Base-by-base conservation (phyloP, 2,797 vertebrate species). In the Pygocentrus nattereri region DNA sequence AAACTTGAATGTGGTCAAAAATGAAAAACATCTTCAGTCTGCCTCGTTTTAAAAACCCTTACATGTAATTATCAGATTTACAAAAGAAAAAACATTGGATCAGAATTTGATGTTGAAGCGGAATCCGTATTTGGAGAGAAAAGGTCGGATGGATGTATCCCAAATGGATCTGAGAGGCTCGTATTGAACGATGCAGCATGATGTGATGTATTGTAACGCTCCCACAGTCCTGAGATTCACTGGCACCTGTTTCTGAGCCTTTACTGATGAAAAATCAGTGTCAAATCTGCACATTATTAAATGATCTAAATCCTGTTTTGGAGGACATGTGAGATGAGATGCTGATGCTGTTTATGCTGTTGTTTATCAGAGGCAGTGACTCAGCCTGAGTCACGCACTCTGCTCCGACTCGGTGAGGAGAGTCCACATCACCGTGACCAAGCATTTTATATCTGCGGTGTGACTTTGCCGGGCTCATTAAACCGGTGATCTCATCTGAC, bases 401-500 rank as follows among this genome's bases (percentile, higher is more conserved):
- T 34, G 30, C 34, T 52, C 61, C 5, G 49, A n/a, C 18, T 47
- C 44, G 19, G 30, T 61, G 70, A 27, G 38, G 7, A 19, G 25
- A 21, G 38, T n/a, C 68, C 31, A 72, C 67, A 52, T 86, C 85
- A 86, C 59, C 72, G 47, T 85, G 81, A 86, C 84, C 68, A 62
- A 76, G 83, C 86, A n/a, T 16, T 82, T 71, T 69, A 64, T 58
- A 11, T 18, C 49, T 21, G 50, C 25, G 54, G 64, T 74, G 54
- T 82, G 69, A 82, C 61, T 78, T 54, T 44, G 44, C 62, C 77
- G 74, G 65, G 50, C 47, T 56, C 79, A 65, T 78, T 73, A 59
- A 65, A 21, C 44, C 41, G 27, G 80, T 87, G 84, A 82, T 78
- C 68, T 88, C 79, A 88, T 84, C 79, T 75, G 79, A 38, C 72